These are phyloP conservation scores for Philopedon plagiatum DNA, from an alignment of 2,888 invertebrate species.

Conservation along the genomic window DNA sequence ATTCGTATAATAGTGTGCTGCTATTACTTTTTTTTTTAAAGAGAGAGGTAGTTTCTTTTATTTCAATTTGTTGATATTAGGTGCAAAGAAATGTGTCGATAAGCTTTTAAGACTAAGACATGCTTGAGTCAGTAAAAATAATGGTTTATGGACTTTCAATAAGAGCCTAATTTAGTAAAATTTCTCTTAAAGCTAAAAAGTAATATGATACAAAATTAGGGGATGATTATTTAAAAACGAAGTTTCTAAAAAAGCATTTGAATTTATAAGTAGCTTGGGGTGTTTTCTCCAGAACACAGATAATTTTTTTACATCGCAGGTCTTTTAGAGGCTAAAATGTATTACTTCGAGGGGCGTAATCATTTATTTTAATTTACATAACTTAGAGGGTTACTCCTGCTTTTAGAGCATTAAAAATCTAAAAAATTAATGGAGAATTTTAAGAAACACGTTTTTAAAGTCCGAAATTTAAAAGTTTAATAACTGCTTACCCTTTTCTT, in stretches of 20 bases:
- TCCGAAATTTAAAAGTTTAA: background rate
- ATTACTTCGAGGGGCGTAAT: slow-evolving; percentile 14
- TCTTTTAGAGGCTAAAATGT: slow-evolving; percentile 17
- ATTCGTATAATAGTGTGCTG: too few relatives aligned
- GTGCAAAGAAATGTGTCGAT: too few relatives aligned
- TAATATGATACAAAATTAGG: slow-evolving; percentile 28
- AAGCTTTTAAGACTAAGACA: slow-evolving; percentile 17
- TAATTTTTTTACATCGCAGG: slow-evolving; percentile 13
- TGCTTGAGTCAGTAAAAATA: too few relatives aligned
- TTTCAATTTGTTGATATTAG: too few relatives aligned
- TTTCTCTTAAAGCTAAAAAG: slow-evolving; percentile 1
- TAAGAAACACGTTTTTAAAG: background rate
- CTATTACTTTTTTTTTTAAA: too few relatives aligned
- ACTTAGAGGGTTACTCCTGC: slow-evolving; percentile 3
- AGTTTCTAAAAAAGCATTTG: slow-evolving; percentile 31
- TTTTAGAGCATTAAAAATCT: slow-evolving; percentile 9
- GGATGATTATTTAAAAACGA: slow-evolving; percentile 29
- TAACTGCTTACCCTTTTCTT: background rate
- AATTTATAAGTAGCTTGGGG: slow-evolving; percentile 35
- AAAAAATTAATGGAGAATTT: slow-evolving; percentile 8
- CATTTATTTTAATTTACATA: slow-evolving; percentile 21
- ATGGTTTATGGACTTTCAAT: background rate
- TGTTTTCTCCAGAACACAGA: slow-evolving; percentile 20
- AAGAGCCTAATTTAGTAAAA: background rate
- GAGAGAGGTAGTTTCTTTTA: too few relatives aligned